Conservation (phyloP, 2,113 vertebrate species). For the Bos taurus region DNA sequence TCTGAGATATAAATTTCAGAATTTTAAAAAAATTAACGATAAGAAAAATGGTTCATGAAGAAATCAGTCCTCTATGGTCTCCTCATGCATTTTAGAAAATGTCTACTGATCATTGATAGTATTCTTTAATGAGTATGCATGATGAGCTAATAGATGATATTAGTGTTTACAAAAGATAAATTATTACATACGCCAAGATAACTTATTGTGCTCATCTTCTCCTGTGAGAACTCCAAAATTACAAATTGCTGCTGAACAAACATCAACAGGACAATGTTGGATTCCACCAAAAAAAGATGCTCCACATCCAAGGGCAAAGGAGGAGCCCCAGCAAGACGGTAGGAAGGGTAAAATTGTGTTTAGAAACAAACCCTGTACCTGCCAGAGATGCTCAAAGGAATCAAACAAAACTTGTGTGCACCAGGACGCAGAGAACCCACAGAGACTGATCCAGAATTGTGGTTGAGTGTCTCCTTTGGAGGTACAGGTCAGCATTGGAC, state of each 20-base stretch:
- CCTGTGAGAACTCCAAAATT: background rate
- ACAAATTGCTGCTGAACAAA: background rate
- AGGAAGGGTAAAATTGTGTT: background rate
- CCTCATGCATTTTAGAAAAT: background rate
- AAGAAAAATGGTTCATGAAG: background rate
- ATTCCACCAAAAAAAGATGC: background rate
- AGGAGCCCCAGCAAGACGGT: background rate
- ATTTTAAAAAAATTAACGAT: background rate
- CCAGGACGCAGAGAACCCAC: background rate
- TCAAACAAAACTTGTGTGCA: background rate
- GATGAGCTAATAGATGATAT: background rate
- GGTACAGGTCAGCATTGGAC: background rate
- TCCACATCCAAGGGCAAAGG: background rate
- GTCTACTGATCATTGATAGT: background rate
- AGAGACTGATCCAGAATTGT: background rate
- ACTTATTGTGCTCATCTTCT: background rate
- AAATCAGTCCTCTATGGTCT: background rate
- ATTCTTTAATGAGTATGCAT: background rate
- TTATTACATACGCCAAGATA: background rate
- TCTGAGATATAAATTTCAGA: slow-evolving; percentile 11
- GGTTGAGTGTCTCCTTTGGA: background rate
- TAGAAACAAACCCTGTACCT: background rate
- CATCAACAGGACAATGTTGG: background rate
- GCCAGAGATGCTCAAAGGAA: background rate
- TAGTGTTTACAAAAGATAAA: background rate